A percentile compares a stretch with the other conserved stretches of the same genome.
phyloP scores from a whole-genome alignment of 2,888 invertebrate species.

The Boloria euphrosyne region DNA sequence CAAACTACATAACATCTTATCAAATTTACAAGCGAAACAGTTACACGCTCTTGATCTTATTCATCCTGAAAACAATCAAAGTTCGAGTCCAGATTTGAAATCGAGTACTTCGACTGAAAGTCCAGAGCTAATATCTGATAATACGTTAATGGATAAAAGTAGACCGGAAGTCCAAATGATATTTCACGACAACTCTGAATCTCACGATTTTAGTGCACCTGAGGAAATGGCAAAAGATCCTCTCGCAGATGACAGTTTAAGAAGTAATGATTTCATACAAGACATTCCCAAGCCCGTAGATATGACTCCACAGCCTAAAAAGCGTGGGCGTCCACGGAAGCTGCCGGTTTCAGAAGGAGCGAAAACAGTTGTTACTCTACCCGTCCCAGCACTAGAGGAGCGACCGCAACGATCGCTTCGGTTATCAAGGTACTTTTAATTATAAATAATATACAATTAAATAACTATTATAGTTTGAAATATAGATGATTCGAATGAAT shows the following conservation, averaged over 20 bases:
- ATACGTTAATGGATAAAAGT: slow-evolving; percentile 57
- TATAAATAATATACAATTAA: neutral
- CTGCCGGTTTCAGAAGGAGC: slow-evolving; percentile 65
- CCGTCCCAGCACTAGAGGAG: slow-evolving; percentile 72
- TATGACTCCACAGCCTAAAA: slow-evolving; percentile 72
- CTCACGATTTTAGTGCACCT: slow-evolving; percentile 59
- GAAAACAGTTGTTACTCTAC: slow-evolving; percentile 56
- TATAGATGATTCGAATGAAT: no score
- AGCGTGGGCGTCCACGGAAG: slow-evolving; percentile 76
- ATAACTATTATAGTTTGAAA: neutral
- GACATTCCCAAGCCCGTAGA: slow-evolving; percentile 56
- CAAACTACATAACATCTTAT: slow-evolving; percentile 73
- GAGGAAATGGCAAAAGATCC: slow-evolving; percentile 75
- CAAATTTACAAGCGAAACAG: slow-evolving; percentile 73
- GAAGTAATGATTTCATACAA: slow-evolving; percentile 46
- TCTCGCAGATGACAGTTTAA: slow-evolving; percentile 63
- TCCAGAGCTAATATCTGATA: slow-evolving; percentile 59
- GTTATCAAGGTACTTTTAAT: slow-evolving; percentile 61
- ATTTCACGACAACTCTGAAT: slow-evolving; percentile 74
- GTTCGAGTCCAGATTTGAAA: slow-evolving; percentile 58
- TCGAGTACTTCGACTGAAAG: slow-evolving; percentile 67
- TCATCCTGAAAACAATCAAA: slow-evolving; percentile 57
- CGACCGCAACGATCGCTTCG: slow-evolving; percentile 74
- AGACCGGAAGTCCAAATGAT: slow-evolving; percentile 67
- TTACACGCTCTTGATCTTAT: slow-evolving; percentile 63